Percentiles rank a stretch among this genome's conserved stretches.
These are phyloP conservation scores for Hoplias malabaricus DNA, from an alignment of 2,113 vertebrate species.

Conservation along the genomic window DNA sequence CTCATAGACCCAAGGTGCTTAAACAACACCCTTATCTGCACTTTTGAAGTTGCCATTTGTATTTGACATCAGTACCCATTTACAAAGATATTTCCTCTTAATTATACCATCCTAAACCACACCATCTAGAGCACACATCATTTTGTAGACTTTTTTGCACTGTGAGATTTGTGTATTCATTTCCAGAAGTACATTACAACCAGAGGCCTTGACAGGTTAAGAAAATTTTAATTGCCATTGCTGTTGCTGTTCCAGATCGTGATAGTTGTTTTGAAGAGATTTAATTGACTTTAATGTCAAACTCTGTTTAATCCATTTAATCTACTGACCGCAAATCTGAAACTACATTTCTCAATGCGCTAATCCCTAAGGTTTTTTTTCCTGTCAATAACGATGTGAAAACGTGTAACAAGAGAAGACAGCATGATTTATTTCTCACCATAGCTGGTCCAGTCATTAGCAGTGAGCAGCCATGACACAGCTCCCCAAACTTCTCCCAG, in stretches of 20 bases:
- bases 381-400: too few species aligned
- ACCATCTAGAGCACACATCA: neutral
- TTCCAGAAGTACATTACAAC: neutral
- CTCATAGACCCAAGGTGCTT: neutral
- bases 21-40: neutral
- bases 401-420: too few species aligned
- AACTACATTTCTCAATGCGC: too few species aligned
- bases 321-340: too few species aligned
- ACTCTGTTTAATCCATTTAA: too few species aligned
- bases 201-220: neutral
- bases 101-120: neutral
- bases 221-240: neutral
- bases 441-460: constrained; percentile 96
- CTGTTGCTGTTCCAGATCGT: too few species aligned
- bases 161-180: neutral
- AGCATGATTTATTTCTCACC: constrained; percentile 76
- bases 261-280: too few species aligned
- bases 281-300: too few species aligned
- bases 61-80: too few species aligned
- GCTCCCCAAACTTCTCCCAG: constrained; percentile 91
- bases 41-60: neutral
- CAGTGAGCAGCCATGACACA: constrained; percentile 92
- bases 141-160: neutral
- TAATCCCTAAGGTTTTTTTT: too few species aligned
- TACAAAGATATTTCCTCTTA: too few species aligned